These are phyloP conservation scores for Catostylus mosaicus DNA, from an alignment of 30 jellyfish, hydroid and myxozoan genomes.

Conservation along the genomic window DNA sequence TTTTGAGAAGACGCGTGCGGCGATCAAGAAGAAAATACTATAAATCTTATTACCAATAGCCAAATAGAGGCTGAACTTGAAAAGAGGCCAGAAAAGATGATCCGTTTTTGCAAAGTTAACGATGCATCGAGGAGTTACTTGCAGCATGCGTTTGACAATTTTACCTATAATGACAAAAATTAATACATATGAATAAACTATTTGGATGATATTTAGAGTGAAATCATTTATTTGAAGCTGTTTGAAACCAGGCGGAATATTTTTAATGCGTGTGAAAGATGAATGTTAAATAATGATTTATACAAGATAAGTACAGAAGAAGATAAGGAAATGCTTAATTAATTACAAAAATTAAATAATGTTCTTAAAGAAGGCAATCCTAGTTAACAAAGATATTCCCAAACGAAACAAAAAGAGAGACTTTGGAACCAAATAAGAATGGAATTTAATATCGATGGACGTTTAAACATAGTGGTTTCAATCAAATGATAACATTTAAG, in stretches of 20 bases:
- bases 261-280: neutral
- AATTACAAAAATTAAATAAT: too few species aligned
- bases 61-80: conserved; percentile 47
- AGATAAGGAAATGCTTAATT: neutral
- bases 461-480: too few species aligned
- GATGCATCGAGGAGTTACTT: conserved; percentile 30
- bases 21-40: neutral
- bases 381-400: too few species aligned
- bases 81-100: conserved; percentile 71
- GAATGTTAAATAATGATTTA: too few species aligned
- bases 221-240: too few species aligned
- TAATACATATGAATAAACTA: neutral
- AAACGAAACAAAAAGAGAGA: too few species aligned
- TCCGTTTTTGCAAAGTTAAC: conserved; percentile 27
- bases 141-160: neutral
- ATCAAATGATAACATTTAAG: too few species aligned
- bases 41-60: conserved; percentile 48
- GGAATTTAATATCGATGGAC: too few species aligned
- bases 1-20: neutral
- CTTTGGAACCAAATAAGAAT: too few species aligned
- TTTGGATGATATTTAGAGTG: too few species aligned
- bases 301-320: neutral
- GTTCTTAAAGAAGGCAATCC: too few species aligned
- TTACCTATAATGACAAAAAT: neutral
- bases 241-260: neutral